Percentiles rank a stretch among this genome's conserved stretches.
Evolutionary conservation across 2,888 invertebrate genomes (phyloP).

Genomic region (Dicycla oo): DNA sequence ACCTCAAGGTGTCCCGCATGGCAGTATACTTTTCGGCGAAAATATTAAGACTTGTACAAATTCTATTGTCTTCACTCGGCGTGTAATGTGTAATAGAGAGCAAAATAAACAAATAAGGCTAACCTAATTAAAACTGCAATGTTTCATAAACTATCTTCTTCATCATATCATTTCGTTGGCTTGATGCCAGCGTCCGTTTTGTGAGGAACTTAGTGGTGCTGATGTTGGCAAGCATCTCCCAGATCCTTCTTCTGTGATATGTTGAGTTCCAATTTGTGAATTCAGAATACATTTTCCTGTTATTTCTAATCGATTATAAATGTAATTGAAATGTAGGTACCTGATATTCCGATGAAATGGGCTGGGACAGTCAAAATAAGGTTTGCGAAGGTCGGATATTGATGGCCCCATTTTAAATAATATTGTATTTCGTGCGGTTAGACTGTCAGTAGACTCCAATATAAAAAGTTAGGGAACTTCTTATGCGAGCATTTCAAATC

Average conservation of each 20-base stretch:
- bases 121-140: conserved; percentile 54
- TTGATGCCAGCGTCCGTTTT: conserved; percentile 47
- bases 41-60: background rate
- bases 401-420: background rate
- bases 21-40: background rate
- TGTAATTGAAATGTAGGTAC: conserved; percentile 20
- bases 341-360: background rate
- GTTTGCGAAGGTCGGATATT: background rate
- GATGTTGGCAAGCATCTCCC: conserved; percentile 49
- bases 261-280: conserved; percentile 16
- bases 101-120: conserved; percentile 38
- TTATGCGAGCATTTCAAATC: background rate
- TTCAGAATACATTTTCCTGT: conserved; percentile 35
- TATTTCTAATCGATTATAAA: conserved; percentile 10
- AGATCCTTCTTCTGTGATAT: conserved; percentile 39
- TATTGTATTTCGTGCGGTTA: background rate
- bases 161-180: conserved; percentile 46
- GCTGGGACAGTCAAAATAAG: background rate
- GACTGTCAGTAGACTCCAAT: background rate
- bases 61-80: conserved; percentile 12
- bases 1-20: background rate
- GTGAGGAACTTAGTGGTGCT: conserved; percentile 48
- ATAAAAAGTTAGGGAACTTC: background rate
- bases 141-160: conserved; percentile 43
- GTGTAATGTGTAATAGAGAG: conserved; percentile 17